Conservation (phyloP, 92 coral and sea anemone species). For the Epizoanthus scotinus region DNA sequence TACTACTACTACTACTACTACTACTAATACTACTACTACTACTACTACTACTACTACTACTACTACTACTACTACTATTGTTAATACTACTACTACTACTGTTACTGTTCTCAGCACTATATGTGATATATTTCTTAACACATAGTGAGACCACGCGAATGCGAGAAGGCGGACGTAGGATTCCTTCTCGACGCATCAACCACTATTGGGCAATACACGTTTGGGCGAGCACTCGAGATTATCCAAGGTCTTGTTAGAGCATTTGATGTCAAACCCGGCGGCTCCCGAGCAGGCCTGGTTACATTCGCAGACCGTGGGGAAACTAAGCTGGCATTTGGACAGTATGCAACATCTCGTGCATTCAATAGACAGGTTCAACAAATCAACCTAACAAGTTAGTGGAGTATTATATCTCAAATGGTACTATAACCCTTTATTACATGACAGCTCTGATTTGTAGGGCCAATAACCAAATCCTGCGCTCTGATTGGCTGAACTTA, state of each 20-base stretch:
- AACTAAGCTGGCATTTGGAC: conserved; percentile 28
- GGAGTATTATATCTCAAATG: no score
- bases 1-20: no score
- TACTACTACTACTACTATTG: no score
- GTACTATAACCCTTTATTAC: no score
- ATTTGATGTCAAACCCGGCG: conserved; percentile 22
- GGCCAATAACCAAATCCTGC: no score
- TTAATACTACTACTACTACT: no score
- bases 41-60: no score
- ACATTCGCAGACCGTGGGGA: not conserved
- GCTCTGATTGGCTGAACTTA: no score
- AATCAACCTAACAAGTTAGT: conserved; percentile 1
- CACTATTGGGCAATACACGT: not conserved
- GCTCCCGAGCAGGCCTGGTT: conserved; percentile 30
- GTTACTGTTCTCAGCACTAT: no score
- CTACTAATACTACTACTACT: no score
- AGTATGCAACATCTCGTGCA: not conserved
- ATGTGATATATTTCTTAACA: not conserved
- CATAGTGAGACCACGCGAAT: not conserved
- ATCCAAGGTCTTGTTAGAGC: conserved; percentile 23
- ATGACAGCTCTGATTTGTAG: no score
- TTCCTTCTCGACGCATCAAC: conserved; percentile 28
- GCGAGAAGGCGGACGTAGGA: conserved; percentile 31
- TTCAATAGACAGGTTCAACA: conserved; percentile 29
- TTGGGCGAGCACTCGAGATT: not conserved